Conservation (phyloP, 2,113 vertebrate genomes). For the Labeo rohita region DNA sequence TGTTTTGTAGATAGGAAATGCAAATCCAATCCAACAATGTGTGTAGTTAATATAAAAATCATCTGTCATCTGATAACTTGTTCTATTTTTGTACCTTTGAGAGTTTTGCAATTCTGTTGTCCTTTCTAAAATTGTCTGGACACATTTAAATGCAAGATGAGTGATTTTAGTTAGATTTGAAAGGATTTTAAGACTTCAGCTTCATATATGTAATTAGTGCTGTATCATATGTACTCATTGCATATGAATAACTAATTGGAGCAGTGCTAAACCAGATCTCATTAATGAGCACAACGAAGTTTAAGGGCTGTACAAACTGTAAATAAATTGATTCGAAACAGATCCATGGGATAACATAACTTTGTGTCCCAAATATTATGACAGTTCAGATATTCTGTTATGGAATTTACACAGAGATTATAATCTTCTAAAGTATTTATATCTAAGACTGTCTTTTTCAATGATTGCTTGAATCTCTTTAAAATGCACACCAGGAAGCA, state of each 20-base stretch:
- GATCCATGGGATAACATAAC: constrained; percentile 13
- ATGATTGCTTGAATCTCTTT: background rate
- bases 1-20: constrained; percentile 80
- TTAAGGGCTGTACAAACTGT: constrained; percentile 64
- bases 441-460: constrained; percentile 34
- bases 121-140: constrained; percentile 61
- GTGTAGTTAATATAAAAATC: constrained; percentile 57
- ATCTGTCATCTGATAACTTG: constrained; percentile 61
- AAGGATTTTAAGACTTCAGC: constrained; percentile 64
- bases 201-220: constrained; percentile 65
- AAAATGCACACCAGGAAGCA: constrained; percentile 7
- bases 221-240: constrained; percentile 61
- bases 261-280: constrained; percentile 62
- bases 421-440: constrained; percentile 52
- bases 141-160: constrained; percentile 56
- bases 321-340: constrained; percentile 60
- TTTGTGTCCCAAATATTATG: constrained; percentile 52
- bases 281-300: constrained; percentile 54
- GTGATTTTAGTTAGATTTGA: constrained; percentile 60
- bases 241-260: constrained; percentile 53
- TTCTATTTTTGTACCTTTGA: constrained; percentile 71
- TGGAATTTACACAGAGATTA: constrained; percentile 38
- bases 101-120: constrained; percentile 38
- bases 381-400: constrained; percentile 33
- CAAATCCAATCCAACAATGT: constrained; percentile 69